phyloP scores from a whole-genome alignment of 2,797 vertebrate genomes.

The Huso huso region DNA sequence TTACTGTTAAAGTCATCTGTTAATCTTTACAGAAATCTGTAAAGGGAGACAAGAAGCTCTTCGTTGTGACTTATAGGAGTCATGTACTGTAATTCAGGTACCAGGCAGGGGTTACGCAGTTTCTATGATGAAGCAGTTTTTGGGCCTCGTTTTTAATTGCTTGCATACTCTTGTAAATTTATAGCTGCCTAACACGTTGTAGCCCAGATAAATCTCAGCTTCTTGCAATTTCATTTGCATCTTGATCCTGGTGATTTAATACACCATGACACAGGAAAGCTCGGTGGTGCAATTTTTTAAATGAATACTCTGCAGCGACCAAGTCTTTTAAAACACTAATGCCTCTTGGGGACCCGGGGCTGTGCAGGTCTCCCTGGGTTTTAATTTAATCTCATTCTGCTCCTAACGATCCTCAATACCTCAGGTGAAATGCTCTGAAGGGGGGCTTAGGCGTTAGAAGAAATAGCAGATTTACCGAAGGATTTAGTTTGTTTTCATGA shows the following conservation, averaged over 20 bases:
- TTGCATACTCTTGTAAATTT: constrained; percentile 10
- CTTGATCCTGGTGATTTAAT: constrained; percentile 9
- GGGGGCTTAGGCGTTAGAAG: constrained; percentile 43
- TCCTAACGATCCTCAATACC: constrained; percentile 3
- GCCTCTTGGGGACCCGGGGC: constrained; percentile 27
- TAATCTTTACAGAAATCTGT: too few species aligned
- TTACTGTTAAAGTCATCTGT: too few species aligned
- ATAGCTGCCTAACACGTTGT: constrained; percentile 5
- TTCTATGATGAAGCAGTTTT: too few species aligned
- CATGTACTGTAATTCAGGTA: too few species aligned
- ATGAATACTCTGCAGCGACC: constrained; percentile 21
- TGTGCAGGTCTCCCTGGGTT: constrained; percentile 39
- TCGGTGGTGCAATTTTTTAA: constrained; percentile 11
- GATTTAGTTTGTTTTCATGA: constrained; percentile 59
- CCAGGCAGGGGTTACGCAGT: too few species aligned
- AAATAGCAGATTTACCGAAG: constrained; percentile 39
- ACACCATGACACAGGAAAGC: neutral
- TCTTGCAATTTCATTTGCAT: constrained; percentile 11
- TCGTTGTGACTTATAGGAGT: too few species aligned
- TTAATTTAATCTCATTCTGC: constrained; percentile 11
- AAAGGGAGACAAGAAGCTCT: too few species aligned
- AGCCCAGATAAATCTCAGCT: constrained; percentile 13
- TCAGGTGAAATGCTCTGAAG: constrained; percentile 25
- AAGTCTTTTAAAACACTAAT: constrained; percentile 11
- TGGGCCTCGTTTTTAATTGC: constrained; percentile 9